These are phyloP conservation scores for Orthosia gothica DNA, from an alignment of 2,888 invertebrate genomes.

Conservation along the genomic window DNA sequence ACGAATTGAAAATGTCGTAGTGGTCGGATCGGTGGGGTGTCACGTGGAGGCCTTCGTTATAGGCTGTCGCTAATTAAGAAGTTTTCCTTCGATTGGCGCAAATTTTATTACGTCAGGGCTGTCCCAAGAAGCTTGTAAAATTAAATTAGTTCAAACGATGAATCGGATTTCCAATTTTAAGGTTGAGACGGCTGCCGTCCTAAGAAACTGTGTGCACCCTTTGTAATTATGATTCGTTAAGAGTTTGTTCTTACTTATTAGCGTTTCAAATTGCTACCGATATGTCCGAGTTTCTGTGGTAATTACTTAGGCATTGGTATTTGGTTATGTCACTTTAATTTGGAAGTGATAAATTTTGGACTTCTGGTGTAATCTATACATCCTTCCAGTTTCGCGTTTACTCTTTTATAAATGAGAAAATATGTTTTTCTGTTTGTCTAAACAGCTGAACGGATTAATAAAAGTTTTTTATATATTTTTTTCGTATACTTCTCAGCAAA, in stretches of 20 bases:
- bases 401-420: no score
- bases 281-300: constrained; percentile 13
- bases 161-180: constrained; percentile 83
- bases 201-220: constrained; percentile 69
- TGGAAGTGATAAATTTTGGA: background rate
- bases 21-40: constrained; percentile 76
- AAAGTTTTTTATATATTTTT: no score
- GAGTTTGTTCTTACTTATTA: constrained; percentile 59
- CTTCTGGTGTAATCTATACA: no score
- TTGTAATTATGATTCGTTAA: constrained; percentile 72
- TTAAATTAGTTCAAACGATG: constrained; percentile 82
- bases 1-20: constrained; percentile 77
- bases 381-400: no score
- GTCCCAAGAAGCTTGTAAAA: constrained; percentile 82
- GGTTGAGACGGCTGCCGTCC: constrained; percentile 70
- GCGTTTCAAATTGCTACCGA: constrained; percentile 27
- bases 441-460: no score
- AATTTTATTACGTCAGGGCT: constrained; percentile 83
- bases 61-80: constrained; percentile 86
- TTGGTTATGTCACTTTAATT: background rate
- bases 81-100: constrained; percentile 82
- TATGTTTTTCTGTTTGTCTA: no score
- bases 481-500: no score
- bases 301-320: background rate
- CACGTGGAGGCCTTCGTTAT: constrained; percentile 78